Base-by-base conservation (phyloP, 1,140 invertebrate genomes). In the Bombus superbus region DNA sequence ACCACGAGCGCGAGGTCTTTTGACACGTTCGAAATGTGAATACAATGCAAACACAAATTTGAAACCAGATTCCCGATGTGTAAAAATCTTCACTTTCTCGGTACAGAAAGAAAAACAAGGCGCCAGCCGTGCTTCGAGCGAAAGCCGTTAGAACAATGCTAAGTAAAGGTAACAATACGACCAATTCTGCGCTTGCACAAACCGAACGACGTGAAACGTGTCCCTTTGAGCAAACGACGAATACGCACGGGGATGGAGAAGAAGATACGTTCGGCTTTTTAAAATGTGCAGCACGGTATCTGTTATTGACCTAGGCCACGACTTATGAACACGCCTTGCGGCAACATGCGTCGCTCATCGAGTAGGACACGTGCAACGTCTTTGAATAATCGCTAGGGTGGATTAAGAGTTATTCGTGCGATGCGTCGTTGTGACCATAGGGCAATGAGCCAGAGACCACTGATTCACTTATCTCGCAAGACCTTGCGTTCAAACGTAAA, bases 271-370 rank as follows among this genome's bases (percentile, higher is more conserved):
- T 62, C 1, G 11, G 4, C 10, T n/a, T n/a, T n/a, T n/a, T 28
- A 11, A 44, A 15, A 64, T 68, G 68, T 47, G 22, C 74, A 83
- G 68, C 47, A 68, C 53, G 66, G 64, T 86, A 78, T 66, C 78
- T 38, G 86, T 62, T 81, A 62, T 88, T 90, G 86, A 90, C 89
- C 89, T 90, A 88, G 88, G 81, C 76, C 76, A 78, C 64, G 82
- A 62, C 71, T 89, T 72, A 66, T 71, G 59, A 64, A 59, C 78
- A 77, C 47, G 57, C 42, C 28, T 73, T 53, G 53, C n/a, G 28
- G 13, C 18, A 18, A 38, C 42, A 32, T 62, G 79, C 68, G 66
- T 72, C 59, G 11, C 42, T 25, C 44, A 25, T 80, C 69, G 68
- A 44, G 13, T 18, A 40, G 59, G n/a, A 22, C 79, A 81, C 79